Conservation (phyloP, 2,113 vertebrate species). For the Cyanoliseus patagonus region DNA sequence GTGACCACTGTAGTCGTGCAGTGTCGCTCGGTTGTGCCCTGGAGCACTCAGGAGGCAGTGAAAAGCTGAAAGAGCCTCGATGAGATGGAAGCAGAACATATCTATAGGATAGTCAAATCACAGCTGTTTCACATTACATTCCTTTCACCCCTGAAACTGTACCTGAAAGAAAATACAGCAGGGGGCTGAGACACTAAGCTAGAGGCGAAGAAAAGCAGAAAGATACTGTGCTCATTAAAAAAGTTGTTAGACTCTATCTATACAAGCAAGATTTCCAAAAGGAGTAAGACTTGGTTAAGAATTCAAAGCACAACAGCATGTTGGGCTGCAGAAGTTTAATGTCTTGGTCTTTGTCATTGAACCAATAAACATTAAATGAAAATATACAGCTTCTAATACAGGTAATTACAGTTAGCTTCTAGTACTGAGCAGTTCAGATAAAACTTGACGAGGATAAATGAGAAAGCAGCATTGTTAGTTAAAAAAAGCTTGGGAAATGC, state of each 20-base stretch:
- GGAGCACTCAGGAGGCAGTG: background rate
- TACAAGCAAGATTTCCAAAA: background rate
- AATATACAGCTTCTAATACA: background rate
- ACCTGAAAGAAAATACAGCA: background rate
- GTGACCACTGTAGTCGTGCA: fast-evolving
- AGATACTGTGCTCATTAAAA: background rate
- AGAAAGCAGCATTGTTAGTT: background rate
- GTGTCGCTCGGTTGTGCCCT: background rate
- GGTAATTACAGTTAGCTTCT: background rate
- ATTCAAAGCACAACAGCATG: background rate
- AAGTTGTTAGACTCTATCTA: background rate
- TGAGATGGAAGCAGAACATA: background rate
- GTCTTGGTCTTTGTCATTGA: background rate
- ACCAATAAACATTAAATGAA: background rate
- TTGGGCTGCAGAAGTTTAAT: background rate
- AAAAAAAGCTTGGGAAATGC: background rate
- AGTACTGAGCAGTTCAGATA: background rate
- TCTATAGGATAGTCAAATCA: background rate
- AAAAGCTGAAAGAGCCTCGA: background rate
- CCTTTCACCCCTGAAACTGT: background rate
- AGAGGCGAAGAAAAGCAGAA: background rate
- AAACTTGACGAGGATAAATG: background rate
- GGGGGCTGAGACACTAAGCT: background rate
- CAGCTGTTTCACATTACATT: background rate
- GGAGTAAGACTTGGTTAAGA: background rate